phyloP scores from a whole-genome alignment of 2,888 invertebrate species.

The Crossocerus cetratus region DNA sequence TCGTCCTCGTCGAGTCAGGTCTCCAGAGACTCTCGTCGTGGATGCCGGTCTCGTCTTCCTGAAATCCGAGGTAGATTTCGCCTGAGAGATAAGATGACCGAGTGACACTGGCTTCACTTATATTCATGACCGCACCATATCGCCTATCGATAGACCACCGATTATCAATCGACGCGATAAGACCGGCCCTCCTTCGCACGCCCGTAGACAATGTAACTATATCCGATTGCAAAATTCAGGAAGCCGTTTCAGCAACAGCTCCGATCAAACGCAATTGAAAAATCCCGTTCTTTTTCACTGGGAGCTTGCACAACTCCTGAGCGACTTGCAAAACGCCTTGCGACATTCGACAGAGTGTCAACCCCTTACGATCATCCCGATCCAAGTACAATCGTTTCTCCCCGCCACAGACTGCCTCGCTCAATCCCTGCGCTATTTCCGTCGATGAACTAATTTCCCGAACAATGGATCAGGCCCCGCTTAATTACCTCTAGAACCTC shows the following conservation, averaged over 20 bases:
- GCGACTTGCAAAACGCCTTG: too few species aligned
- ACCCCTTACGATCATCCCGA: too few species aligned
- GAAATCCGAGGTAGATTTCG: background rate
- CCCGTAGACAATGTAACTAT: background rate
- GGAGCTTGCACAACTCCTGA: too few species aligned
- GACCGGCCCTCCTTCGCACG: background rate
- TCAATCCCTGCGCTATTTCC: background rate
- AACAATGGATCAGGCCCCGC: background rate
- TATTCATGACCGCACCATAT: background rate
- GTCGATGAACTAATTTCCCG: background rate
- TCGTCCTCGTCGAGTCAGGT: background rate
- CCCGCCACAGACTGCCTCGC: background rate
- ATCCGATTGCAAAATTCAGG: background rate
- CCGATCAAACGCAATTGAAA: too few species aligned
- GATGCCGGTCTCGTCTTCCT: conserved; percentile 9
- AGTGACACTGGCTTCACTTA: background rate
- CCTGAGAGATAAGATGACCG: background rate
- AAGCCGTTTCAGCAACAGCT: too few species aligned
- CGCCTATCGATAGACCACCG: background rate
- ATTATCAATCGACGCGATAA: conserved; percentile 19
- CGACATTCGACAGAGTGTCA: too few species aligned
- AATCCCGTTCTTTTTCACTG: too few species aligned
- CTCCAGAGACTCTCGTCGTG: background rate
- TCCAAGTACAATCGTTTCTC: too few species aligned
- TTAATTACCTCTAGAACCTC: background rate